Conservation (phyloP, 92 coral and sea anemone genomes). For the Montipora capitata region DNA sequence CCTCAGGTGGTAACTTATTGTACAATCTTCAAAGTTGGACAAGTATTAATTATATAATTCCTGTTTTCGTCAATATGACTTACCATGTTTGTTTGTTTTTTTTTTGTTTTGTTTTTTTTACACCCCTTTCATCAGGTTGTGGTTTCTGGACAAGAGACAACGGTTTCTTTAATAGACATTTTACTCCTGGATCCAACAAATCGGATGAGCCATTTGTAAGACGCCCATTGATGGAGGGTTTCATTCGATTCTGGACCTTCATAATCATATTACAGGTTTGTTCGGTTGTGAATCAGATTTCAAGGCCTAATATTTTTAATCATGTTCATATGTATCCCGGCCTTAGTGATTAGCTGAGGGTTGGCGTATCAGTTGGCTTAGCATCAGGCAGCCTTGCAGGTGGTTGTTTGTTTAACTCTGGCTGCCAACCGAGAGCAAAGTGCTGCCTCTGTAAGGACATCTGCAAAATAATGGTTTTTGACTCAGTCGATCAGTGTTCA, state of each 20-base stretch:
- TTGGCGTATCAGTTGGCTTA: too few species aligned
- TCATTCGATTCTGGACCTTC: slow-evolving; percentile 97
- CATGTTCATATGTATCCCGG: too few species aligned
- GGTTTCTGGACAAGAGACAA: slow-evolving; percentile 89
- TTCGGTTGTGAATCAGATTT: not conserved
- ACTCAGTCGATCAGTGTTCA: too few species aligned
- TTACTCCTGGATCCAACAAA: slow-evolving; percentile 84
- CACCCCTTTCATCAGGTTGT: slow-evolving; percentile 82
- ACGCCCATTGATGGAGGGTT: slow-evolving; percentile 87
- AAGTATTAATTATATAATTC: not conserved
- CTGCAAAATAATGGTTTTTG: too few species aligned
- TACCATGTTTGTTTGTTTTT: not conserved
- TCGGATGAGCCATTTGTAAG: slow-evolving; percentile 71
- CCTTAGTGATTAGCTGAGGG: too few species aligned
- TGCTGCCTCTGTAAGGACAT: too few species aligned
- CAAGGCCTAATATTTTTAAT: too few species aligned
- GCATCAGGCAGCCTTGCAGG: too few species aligned
- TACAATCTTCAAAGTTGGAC: too few species aligned
- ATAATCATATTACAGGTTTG: slow-evolving; percentile 96
- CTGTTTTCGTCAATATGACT: not conserved
- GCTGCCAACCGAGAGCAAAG: too few species aligned
- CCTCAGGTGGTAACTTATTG: too few species aligned
- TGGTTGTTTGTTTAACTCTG: too few species aligned
- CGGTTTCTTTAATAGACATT: slow-evolving; percentile 88
- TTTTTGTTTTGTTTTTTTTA: not conserved